Conservation (phyloP, 2,888 invertebrate species). For the Gari tellinella region DNA sequence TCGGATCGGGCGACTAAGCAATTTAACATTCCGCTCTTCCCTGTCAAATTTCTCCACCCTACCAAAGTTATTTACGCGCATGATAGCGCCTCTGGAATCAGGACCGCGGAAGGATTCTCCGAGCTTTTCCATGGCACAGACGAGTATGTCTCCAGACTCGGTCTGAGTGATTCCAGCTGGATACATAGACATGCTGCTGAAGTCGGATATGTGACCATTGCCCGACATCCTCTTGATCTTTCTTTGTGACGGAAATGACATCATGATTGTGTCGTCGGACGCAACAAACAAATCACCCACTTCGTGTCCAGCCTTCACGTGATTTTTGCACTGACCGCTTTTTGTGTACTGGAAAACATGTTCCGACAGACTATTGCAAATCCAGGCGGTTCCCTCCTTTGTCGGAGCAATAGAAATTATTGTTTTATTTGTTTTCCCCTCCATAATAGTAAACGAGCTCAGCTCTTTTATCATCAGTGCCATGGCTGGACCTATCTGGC, state of each 20-base stretch:
- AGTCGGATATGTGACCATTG: conserved; percentile 52
- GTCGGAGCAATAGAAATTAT: conserved; percentile 58
- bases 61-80: conserved; percentile 50
- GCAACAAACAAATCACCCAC: conserved; percentile 55
- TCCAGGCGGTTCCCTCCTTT: conserved; percentile 57
- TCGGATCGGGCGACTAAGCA: conserved; percentile 57
- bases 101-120: conserved; percentile 46
- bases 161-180: conserved; percentile 54
- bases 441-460: conserved; percentile 50
- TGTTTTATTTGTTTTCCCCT: conserved; percentile 50
- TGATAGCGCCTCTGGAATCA: conserved; percentile 52
- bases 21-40: conserved; percentile 28
- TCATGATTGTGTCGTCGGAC: conserved; percentile 53
- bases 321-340: conserved; percentile 44
- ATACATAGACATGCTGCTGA: conserved; percentile 49
- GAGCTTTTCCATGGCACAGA: conserved; percentile 60
- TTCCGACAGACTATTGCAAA: conserved; percentile 59
- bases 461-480: conserved; percentile 53
- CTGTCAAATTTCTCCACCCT: conserved; percentile 57
- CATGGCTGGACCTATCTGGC: conserved; percentile 59
- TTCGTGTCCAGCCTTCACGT: conserved; percentile 49
- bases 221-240: conserved; percentile 50
- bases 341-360: conserved; percentile 54
- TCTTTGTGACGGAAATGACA: conserved; percentile 57
- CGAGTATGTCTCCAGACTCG: conserved; percentile 55